Evolutionary conservation across 2,888 invertebrate species (phyloP), one percentile per base, ranked within the genome.

Genomic region (Parnassius smintheus): DNA sequence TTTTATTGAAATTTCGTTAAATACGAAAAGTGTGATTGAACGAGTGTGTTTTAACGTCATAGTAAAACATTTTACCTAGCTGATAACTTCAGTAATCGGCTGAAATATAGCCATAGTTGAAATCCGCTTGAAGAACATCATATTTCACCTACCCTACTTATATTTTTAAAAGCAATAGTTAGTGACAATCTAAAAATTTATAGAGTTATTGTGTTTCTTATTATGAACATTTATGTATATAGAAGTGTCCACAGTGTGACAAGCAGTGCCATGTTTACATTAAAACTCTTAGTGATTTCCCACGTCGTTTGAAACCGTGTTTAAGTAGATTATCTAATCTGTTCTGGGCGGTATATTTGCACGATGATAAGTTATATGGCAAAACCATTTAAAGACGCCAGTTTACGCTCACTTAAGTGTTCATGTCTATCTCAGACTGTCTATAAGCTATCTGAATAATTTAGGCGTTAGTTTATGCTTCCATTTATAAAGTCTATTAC

Each of bases 251-350:
- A 77, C 76, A 18, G 18, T 18, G 18, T 18, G 18, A 18, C 18
- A 76, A 68, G 66, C 59, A 45, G n/a, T 42, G 52, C n/a, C 50
- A 62, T 71, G 68, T 75, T 75, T 76, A 72, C 70, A 68, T 74
- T 72, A 74, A 74, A 72, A 75, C 77, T 78, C 70, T 74, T 66
- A 68, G 70, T 70, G 75, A 75, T 84, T 86, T 85, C 83, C 78
- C 84, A 85, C 82, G 80, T 76, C 77, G 77, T 69, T 71, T 71
- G 73, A 70, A 70, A 72, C 72, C 72, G 76, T 83, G 80, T 82
- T 81, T 79, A 81, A 18, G 76, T 77, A 72, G 75, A 81, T 86
- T 90, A 91, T 91, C 91, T 91, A 85, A 91, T 91, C 91, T 84
- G 68, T 64, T 65, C 77, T 78, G 83, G 86, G 80, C 82, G 86